Base-by-base conservation (phyloP, 2,888 invertebrate genomes). In the Crepidodera aurea region DNA sequence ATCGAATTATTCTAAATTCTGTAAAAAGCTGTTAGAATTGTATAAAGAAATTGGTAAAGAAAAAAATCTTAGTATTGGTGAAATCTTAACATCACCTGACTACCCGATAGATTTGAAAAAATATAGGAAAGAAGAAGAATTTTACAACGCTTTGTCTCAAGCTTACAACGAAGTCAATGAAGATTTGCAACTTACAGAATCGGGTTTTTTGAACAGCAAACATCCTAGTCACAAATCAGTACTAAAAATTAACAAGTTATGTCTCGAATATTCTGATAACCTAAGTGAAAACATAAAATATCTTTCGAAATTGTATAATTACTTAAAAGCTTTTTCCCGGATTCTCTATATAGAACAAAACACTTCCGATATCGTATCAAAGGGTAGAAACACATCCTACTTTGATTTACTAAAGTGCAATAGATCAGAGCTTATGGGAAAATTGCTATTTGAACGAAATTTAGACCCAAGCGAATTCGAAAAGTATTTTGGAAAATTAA, bases 391-490 rank as follows among this genome's bases (percentile, higher is more conserved):
- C 0, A 70, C 75, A 6, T 78, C 80, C 1, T 85, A 84, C 69
- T 87, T 87, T 61, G 81, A 84, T 22, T 78, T 87, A 7, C 74
- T 88, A 19, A 82, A 84, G 37, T 80, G 80, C 62, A 83, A 83
- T 71, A 81, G 88, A 7, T 85, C 86, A 57, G 84, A 86, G 68
- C 83, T 89, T 57, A 86, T 89, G 67, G 88, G 89, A 1, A 85
- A 86, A 69, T 82, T 90, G 74, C 85, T 92, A 62, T 90, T 90
- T 71, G 85, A 88, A 62, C 84, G 87, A 70, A 84, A 88, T 60
- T 81, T 89, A 55, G 86, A 89, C 2, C 88, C 91, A 0, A 82
- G 87, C 1, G 85, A 87, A 72, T 85, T 92, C 59, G 92, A 92
- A 74, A 81, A 84, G 0, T 84, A 89, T 71, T 90, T 91, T 62